Evolutionary conservation across 2,888 invertebrate species (phyloP).

Genomic region (Drosophila diplacantha): DNA sequence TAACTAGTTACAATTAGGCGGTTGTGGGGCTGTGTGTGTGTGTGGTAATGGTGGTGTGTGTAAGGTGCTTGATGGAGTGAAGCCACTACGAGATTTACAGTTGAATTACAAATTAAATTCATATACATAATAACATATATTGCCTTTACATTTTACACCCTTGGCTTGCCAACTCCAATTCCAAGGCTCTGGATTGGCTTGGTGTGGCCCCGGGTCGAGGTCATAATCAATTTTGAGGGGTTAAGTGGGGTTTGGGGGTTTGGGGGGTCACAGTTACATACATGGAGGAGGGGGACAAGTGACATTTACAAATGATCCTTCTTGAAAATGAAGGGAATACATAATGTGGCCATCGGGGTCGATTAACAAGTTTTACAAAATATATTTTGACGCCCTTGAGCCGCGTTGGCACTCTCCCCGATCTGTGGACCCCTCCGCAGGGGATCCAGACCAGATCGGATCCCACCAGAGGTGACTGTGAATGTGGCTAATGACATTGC

Average conservation of each 20-base stretch:
- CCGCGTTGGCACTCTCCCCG: constrained; percentile 6
- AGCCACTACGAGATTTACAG: constrained; percentile 36
- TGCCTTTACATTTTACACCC: constrained; percentile 43
- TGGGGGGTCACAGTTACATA: constrained; percentile 1
- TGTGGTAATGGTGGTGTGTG: neutral
- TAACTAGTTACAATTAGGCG: constrained; percentile 52
- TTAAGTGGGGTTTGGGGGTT: too few relatives aligned
- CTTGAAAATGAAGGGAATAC: constrained; percentile 5
- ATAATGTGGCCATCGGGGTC: constrained; percentile 1
- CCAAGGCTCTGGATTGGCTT: constrained; percentile 6
- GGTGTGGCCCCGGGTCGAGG: neutral
- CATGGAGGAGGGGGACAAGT: neutral
- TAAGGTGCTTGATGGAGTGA: neutral
- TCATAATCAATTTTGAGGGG: neutral
- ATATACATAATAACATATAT: constrained; percentile 46
- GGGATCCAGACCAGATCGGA: neutral
- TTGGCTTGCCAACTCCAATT: constrained; percentile 4
- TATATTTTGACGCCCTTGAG: neutral
- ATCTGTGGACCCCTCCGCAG: neutral
- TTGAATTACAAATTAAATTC: constrained; percentile 38
- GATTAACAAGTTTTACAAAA: neutral
- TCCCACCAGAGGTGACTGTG: constrained; percentile 1
- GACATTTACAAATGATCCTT: constrained; percentile 18
- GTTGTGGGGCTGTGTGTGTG: neutral
- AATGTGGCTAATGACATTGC: neutral